Evolutionary conservation across 2,113 vertebrate genomes (phyloP), one percentile per base, ranked within the genome.

Genomic region (Lophotis ruficrista): DNA sequence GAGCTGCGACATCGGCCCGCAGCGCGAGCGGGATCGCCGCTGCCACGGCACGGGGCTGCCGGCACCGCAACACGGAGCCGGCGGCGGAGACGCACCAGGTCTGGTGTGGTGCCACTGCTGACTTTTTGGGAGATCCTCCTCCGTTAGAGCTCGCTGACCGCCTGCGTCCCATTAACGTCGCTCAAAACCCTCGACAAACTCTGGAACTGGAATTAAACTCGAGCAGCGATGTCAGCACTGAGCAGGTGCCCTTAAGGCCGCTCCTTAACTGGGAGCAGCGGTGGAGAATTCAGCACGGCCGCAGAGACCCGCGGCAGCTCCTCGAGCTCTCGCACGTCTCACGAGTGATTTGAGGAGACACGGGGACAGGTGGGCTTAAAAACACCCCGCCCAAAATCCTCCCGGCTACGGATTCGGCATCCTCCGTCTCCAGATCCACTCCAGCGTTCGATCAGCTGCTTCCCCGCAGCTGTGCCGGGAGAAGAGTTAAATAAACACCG

Each of bases 161-260:
- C 58, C 58, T 10, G 14, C 2, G 10, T 10, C 31, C 25, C 43
- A 0, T 24, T 35, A 28, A 14, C 1, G 4, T 17, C 7, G 47
- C 61, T 37, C 30, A 53, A 75, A 82, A 37, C 27, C 35, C 17
- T 14, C 18, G 24, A 4, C 10, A 16, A 37, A 24, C 10, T 6
- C 45, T 0, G 5, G 37, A 53, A 65, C 30, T n/a, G 11, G 43
- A 16, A 10, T 8, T 33, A 45, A 78, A 43, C 14, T 5, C 2
- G 1, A 14, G 33, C 62, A 30, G 38, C 38, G 37, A n/a, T 0
- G 2, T 24, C 5, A 22, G 35, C 7, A 1, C 53, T 6, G 12
- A 41, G 71, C 65, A 12, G 51, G 83, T 66, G 71, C 45, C 22
- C 41, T 41, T 41, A 41, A 41, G 41, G 41, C 41, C 41, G 41